Evolutionary conservation across 2,888 invertebrate species (phyloP).

Genomic region (Drosophila planitibia): DNA sequence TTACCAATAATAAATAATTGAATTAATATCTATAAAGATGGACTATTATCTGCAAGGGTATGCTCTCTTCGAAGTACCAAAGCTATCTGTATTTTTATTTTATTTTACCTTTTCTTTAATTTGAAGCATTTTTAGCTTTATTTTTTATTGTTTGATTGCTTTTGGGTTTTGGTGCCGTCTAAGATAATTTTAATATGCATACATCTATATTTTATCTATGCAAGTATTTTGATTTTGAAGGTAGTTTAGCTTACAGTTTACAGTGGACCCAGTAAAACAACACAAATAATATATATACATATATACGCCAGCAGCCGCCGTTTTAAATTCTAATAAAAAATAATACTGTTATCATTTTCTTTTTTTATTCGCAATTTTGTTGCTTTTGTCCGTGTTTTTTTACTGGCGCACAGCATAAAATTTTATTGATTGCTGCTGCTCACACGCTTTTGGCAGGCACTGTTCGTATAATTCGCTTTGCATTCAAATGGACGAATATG

Average conservation of each 20-base stretch:
- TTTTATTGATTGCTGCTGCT: conserved; percentile 28
- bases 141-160: background rate
- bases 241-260: conserved; percentile 28
- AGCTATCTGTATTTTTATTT: background rate
- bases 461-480: conserved; percentile 17
- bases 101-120: background rate
- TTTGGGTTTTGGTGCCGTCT: background rate
- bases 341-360: conserved; percentile 39
- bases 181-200: conserved; percentile 24
- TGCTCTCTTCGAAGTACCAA: background rate
- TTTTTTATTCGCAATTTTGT: conserved; percentile 15
- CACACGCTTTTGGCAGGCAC: conserved; percentile 14
- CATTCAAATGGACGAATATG: conserved; percentile 11
- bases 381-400: background rate
- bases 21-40: background rate
- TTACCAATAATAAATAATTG: no score
- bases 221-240: conserved; percentile 40
- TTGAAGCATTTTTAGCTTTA: background rate
- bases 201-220: background rate
- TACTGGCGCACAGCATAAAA: conserved; percentile 4
- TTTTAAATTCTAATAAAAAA: conserved; percentile 44
- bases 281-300: background rate
- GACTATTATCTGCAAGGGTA: background rate
- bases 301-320: conserved; percentile 7
- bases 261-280: background rate